Evolutionary conservation across 2,113 vertebrate species (phyloP), one percentile per base, ranked within the genome.

Genomic region (Forbesichthys agassizii): DNA sequence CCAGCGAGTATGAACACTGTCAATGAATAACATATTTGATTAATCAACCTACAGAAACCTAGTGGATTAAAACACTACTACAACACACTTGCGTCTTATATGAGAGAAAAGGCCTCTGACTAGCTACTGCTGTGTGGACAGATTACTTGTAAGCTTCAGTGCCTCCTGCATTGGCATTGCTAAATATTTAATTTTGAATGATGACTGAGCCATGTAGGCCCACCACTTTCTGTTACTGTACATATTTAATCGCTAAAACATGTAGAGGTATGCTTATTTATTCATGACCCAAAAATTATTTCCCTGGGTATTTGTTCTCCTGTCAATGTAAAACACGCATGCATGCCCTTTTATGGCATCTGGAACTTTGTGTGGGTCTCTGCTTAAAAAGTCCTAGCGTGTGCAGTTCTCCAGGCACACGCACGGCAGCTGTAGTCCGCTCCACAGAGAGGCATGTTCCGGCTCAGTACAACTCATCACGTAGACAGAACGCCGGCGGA

Each of bases 161-260:
- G 36, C 36, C 36, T 64, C 67, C 33, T 16, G 48, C 47, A 55
- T 61, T 63, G 2, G 49, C 11, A 49, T 61, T 48, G 49, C 48
- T 52, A 42, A 60, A 52, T 52, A 52, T 52, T 52, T 52, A 8
- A 52, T 52, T 52, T 14, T 14, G 11, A 52, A 52, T 4, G 49
- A 52, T 11, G 49, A 10, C 49, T 5, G 49, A 11, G 49, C 4
- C 10, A 11, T 11, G 49, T 10, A 11, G 13, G 49, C 9, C 7
- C 36, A 42, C 36, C 36, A 42, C 36, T 42, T 42, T 42, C 36
- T 42, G 36, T 42, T 6, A 42, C 36, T 42, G 48, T 76, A 48
- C 56, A 49, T 64, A 48, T 69, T 66, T 66, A 47, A 75, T 75
- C 53, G 18, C n/a, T 5, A 12, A 49, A 20, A 46, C 33, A 36